These are phyloP conservation scores for Myrmecophaga tridactyla DNA, from an alignment of 2,113 vertebrate genomes.

Conservation along the genomic window DNA sequence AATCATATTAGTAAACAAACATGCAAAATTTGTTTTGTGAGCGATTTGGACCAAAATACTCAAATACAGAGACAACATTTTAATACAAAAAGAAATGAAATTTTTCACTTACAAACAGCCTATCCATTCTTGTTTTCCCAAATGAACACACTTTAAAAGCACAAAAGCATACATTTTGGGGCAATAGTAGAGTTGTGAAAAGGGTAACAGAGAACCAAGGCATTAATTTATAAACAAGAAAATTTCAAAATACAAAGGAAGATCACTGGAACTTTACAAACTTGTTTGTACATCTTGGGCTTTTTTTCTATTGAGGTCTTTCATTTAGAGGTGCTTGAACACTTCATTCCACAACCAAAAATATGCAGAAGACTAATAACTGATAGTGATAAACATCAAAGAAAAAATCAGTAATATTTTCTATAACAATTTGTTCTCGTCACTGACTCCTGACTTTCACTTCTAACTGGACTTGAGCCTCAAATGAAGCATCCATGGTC, in stretches of 20 bases:
- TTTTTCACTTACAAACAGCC: background rate
- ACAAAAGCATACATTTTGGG: background rate
- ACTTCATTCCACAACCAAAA: background rate
- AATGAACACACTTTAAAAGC: background rate
- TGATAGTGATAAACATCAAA: background rate
- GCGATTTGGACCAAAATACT: background rate
- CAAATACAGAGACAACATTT: background rate
- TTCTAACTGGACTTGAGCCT: background rate
- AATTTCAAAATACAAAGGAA: background rate
- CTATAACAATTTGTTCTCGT: background rate
- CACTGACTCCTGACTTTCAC: background rate
- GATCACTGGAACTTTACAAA: background rate
- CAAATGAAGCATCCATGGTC: background rate
- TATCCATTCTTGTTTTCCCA: background rate
- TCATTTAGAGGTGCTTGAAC: background rate
- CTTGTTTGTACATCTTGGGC: background rate
- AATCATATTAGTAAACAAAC: background rate
- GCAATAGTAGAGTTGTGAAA: background rate
- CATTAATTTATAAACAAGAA: background rate
- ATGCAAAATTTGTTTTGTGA: background rate
- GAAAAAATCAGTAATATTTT: background rate
- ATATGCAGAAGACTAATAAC: background rate
- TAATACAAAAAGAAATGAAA: constrained; percentile 33
- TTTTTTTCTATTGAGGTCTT: background rate
- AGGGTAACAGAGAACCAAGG: background rate